Base-by-base conservation (phyloP, 2,113 vertebrate genomes). In the Penelope pileata region DNA sequence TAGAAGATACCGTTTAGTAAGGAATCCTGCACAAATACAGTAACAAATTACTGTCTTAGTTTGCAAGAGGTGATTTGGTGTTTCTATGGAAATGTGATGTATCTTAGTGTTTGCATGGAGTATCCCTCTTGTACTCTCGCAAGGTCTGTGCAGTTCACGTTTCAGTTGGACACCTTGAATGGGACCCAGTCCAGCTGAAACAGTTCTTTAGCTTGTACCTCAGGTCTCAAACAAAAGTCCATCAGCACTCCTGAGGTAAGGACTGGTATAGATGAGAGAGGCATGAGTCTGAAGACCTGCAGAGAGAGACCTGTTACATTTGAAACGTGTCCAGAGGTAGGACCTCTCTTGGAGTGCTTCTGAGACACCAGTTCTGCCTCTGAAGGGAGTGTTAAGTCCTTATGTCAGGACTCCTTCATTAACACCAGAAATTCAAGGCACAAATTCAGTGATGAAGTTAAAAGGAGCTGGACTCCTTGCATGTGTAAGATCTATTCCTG, bases 141-240 rank as follows among this genome's bases (percentile, higher is more conserved):
- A 51, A 63, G 63, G 54, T 66, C 45, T 67, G 9, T 38, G 18
- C 1, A 3, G 45, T 70, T 92, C 30, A 6, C 67, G 27, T 82
- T 83, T 84, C 62, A 58, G 21, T 9, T 76, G 53, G 27, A 70
- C 8, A 43, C 40, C 43, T 75, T 62, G 36, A 80, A 45, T 62
- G 42, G 64, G 32, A 45, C 22, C 51, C 23, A 42, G 4, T 38
- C 19, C 43, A 62, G 5, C 63, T 70, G 30, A 91, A 88, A 90
- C 9, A 67, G 14, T 62, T 27, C 21, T 9, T 73, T 70, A 72
- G 60, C 15, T 78, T 56, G 68, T 32, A 54, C 32, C 27, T 78
- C 73, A 69, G 83, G 86, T 78, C 56, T 93, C 94, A 72, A 89
- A 32, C 51, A 88, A 16, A 85, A 86, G 64, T 82, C 56, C n/a